Evolutionary conservation across 2,113 vertebrate genomes (phyloP).

Genomic region (Glaucomys volans): DNA sequence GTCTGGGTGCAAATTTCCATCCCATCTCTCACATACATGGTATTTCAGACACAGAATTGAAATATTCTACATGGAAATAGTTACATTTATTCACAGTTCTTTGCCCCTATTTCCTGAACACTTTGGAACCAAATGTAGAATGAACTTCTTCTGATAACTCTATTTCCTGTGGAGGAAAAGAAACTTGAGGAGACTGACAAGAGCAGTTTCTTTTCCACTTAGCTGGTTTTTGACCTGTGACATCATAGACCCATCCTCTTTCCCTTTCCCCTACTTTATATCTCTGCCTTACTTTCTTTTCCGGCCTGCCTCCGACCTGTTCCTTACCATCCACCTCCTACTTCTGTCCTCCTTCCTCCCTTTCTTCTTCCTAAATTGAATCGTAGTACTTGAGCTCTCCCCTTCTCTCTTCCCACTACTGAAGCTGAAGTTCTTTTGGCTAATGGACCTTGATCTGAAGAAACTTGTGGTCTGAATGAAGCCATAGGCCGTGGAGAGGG

Average conservation of each 20-base stretch:
- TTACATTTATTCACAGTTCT: not conserved
- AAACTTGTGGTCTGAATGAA: not conserved
- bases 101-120: not conserved
- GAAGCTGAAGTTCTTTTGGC: not conserved
- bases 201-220: not conserved
- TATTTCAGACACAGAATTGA: not conserved
- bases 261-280: not conserved
- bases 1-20: not conserved
- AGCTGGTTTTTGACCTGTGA: too few species aligned
- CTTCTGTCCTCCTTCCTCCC: not conserved
- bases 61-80: not conserved
- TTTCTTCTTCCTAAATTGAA: constrained; percentile 20
- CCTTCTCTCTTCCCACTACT: not conserved
- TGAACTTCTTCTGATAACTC: not conserved
- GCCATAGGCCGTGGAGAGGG: not conserved
- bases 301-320: not conserved
- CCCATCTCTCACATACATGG: not conserved
- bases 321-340: not conserved
- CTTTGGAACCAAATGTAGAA: not conserved
- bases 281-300: not conserved
- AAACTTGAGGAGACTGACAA: not conserved
- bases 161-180: not conserved
- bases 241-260: not conserved
- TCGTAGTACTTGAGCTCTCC: not conserved
- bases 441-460: not conserved